phyloP scores from a whole-genome alignment of 1,140 invertebrate species.

The Pseudomyrmex dendroicus region DNA sequence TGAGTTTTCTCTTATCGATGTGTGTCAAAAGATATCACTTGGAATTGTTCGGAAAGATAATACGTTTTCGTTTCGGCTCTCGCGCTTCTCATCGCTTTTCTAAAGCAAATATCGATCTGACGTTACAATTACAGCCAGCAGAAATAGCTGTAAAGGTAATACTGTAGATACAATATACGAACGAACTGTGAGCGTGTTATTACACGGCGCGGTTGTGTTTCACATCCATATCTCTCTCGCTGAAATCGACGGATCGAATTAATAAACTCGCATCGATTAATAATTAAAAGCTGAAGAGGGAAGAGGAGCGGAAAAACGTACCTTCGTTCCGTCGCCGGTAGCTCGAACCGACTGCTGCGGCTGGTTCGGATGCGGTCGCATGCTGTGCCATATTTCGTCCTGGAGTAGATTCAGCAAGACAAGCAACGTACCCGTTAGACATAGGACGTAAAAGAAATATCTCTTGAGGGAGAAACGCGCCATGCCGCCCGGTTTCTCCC shows the following conservation, averaged over 20 bases:
- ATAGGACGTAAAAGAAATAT: constrained; percentile 84
- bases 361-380: constrained; percentile 76
- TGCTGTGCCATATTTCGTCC: constrained; percentile 81
- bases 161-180: neutral
- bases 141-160: too few relatives aligned
- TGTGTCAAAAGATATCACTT: too few relatives aligned
- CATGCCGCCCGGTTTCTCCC: constrained; percentile 78
- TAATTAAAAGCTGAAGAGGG: neutral
- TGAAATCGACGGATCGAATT: neutral
- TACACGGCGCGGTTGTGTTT: too few relatives aligned
- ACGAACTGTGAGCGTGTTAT: neutral
- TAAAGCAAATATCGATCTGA: neutral
- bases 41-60: too few relatives aligned
- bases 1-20: too few relatives aligned
- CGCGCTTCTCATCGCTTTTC: neutral
- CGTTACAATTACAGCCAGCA: neutral
- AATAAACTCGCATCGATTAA: constrained; percentile 3
- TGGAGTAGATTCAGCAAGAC: constrained; percentile 84
- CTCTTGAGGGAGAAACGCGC: constrained; percentile 84
- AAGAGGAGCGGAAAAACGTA: constrained; percentile 43
- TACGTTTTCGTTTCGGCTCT: neutral
- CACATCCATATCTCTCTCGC: neutral
- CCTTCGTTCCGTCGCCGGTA: constrained; percentile 73
- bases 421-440: constrained; percentile 82
- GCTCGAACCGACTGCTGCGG: constrained; percentile 70